Evolutionary conservation across 2,888 invertebrate species (phyloP).

Genomic region (Torymus auratus): DNA sequence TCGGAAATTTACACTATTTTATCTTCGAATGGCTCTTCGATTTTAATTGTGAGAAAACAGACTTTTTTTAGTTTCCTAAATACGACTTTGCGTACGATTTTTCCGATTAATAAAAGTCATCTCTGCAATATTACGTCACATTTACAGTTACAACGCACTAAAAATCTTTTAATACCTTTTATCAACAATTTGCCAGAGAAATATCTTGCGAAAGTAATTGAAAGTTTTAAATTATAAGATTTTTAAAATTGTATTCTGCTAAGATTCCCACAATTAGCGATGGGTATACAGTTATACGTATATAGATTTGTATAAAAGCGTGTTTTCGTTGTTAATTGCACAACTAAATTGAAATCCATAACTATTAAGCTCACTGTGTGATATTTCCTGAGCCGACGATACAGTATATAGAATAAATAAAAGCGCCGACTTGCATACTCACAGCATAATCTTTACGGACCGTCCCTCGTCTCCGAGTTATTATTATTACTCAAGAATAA

Average conservation of each 20-base stretch:
- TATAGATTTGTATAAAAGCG: too few relatives aligned
- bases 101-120: constrained; percentile 21
- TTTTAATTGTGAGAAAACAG: constrained; percentile 47
- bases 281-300: too few relatives aligned
- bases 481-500: too few relatives aligned
- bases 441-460: too few relatives aligned
- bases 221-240: constrained; percentile 7
- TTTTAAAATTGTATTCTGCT: constrained; percentile 7
- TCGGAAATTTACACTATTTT: constrained; percentile 28
- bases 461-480: too few relatives aligned
- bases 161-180: not conserved
- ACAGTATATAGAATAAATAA: too few relatives aligned
- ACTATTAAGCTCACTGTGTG: too few relatives aligned
- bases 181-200: not conserved
- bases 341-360: too few relatives aligned
- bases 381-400: too few relatives aligned
- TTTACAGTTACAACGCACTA: constrained; percentile 27
- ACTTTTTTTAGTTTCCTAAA: constrained; percentile 23
- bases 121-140: constrained; percentile 8
- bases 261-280: constrained; percentile 24
- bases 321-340: too few relatives aligned
- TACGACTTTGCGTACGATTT: constrained; percentile 8
- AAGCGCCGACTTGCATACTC: too few relatives aligned
- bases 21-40: not conserved
- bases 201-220: not conserved